Base-by-base conservation (phyloP, 2,888 invertebrate species). In the Agrenia bidenticulata region DNA sequence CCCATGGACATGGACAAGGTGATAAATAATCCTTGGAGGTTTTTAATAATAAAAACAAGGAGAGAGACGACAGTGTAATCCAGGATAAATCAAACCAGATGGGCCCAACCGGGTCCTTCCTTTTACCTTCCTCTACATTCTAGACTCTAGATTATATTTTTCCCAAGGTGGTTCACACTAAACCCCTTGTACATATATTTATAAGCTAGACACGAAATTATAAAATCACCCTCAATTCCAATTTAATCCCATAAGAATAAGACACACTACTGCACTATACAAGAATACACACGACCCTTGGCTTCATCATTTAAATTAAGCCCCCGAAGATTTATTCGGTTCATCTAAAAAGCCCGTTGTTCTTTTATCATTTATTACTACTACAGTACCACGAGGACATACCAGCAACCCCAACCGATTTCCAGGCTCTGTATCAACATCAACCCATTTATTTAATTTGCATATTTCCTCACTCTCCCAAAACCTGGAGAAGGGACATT, bases 21-120 rank as follows among this genome's bases (percentile, higher is more conserved):
- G 32, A 45, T 45, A 58, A 49, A 58, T 58, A 58, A 58, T 58
- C 49, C 49, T 21, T 42, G 2, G 58, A 58, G 45, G 56, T 58
- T 58, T 57, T 58, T 58, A 58, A 58, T 58, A 58, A 57, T 45
- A 45, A 45, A 45, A 51, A 19, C 24, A 21, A 45, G 41, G 4
- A 7, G 11, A 53, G 23, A 55, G 32, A 55, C 24, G 58, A 58
- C 45, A 45, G n/a, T 15, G 45, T 58, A 58, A 58, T 58, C 58
- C 45, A 2, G 45, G 45, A 42, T 58, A 58, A 58, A 41, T 45
- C 45, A 58, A 51, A 24, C 42, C 57, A 45, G 42, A 58, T 58
- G 58, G 24, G 51, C 21, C 23, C 49, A 57, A 39, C 13, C 39
- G 39, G 41, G 58, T 24, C 51, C 21, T 51, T 19, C 21, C 23